Evolutionary conservation across 2,888 invertebrate genomes (phyloP), one percentile per base, ranked within the genome.

Genomic region (Sphaerophoria rueppellii): DNA sequence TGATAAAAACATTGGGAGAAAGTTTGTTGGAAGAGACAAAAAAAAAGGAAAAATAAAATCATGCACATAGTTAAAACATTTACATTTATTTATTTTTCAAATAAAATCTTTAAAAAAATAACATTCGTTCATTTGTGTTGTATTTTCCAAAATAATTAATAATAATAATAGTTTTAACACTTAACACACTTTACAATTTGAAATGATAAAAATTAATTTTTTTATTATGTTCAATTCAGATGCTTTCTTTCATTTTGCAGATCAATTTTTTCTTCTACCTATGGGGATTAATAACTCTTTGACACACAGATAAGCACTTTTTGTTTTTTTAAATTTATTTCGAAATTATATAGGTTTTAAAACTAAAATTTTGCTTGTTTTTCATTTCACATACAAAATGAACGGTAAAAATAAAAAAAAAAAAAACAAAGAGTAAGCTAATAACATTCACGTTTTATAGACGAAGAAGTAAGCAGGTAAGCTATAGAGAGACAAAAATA

Each of bases 41-140:
- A 12, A 14, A 24, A 40, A 48, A 46, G 24, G 11, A 40, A 63
- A 71, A 78, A 69, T 14, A 11, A 43, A 43, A 43, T 43, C 11
- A 54, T 61, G n/a, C 77, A 77, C 77, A 82, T 78, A 78, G 70
- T 82, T 73, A 40, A 76, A 78, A 86, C 79, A 82, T 83, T 83
- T 75, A 76, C 69, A 83, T 79, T 82, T 83, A 78, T 86, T 82
- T 35, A 65, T 65, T 65, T 65, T 50, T 75, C 69, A 58, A 75
- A 83, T 85, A 83, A 46, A 75, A 86, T 88, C 87, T 81, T 9
- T 43, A 70, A 71, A 74, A 72, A 71, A 24, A 73, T 74, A 73
- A 58, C 16, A 55, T 70, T 82, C 73, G 82, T 58, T 77, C 48
- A 46, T 35, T 74, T 71, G 32, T 61, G 54, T 52, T 37, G 11